Evolutionary conservation across 2,797 vertebrate genomes (phyloP).

Genomic region (Trachurus trachurus): DNA sequence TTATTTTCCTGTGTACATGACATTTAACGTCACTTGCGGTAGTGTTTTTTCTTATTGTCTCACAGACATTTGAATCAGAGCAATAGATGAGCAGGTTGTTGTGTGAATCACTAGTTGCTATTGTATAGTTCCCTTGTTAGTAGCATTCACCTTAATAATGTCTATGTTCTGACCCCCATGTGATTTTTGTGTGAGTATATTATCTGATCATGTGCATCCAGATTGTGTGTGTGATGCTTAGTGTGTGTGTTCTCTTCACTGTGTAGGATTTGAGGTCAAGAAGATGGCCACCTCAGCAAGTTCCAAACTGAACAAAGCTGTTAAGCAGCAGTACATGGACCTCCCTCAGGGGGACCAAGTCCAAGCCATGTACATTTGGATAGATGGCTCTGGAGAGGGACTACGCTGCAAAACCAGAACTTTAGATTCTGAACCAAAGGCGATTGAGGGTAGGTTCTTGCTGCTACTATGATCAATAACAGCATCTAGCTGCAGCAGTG

Average conservation of each 20-base stretch:
- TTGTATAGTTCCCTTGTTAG: background rate
- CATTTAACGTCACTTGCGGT: background rate
- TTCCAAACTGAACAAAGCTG: slow-evolving; percentile 92
- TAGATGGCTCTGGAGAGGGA: slow-evolving; percentile 94
- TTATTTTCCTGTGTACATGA: background rate
- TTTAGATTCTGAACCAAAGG: slow-evolving; percentile 92
- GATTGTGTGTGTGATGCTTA: background rate
- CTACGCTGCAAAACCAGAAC: slow-evolving; percentile 96
- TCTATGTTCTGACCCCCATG: background rate
- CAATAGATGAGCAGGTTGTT: background rate
- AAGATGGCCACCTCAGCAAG: slow-evolving; percentile 93
- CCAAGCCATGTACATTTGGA: slow-evolving; percentile 97
- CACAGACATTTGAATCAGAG: background rate
- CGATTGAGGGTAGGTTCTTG: slow-evolving; percentile 88
- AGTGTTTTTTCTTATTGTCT: no score
- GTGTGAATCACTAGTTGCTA: background rate
- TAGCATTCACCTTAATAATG: background rate
- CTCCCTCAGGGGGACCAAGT: slow-evolving; percentile 93
- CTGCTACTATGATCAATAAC: background rate
- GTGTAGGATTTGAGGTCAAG: slow-evolving; percentile 64
- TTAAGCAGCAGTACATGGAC: slow-evolving; percentile 93
- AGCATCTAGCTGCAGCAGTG: background rate
- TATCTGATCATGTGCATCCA: background rate
- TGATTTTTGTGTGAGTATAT: background rate
- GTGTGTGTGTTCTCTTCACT: background rate